Base-by-base conservation (phyloP, 64 coral and sea anemone genomes). In the Catalaphyllia jardinei region DNA sequence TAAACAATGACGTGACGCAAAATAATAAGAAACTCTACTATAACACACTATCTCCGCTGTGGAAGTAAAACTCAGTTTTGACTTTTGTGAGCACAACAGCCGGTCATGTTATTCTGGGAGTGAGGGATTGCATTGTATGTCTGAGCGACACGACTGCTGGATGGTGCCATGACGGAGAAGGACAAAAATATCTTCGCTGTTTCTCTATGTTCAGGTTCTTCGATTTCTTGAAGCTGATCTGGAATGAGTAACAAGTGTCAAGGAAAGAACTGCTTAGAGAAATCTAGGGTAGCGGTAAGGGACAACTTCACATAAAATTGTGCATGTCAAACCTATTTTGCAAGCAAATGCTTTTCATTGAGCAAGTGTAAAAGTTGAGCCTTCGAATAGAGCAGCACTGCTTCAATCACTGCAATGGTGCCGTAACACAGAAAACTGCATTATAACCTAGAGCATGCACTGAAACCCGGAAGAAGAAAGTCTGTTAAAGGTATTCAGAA, bases 181-280 rank as follows among this genome's bases (percentile, higher is more conserved):
- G 35, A 50, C 31, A 85, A 38, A 71, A 50, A 15, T 46, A 19
- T 24, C 8, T 77, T 50, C 39, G 11, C 22, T 19, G 74, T 17
- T 46, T 18, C 22, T 38, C 18, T 17, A 69, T n/a, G 38, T 29
- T 79, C 30, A 85, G 1, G 81, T 85, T 85, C 81, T 85, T 12
- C 81, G 81, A 85, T 87, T 81, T 57, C 79, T 75, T 29, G 87
- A 89, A 86, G 87, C 88, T 71, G 92, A 94, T 76, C 72, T 89
- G 14, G 87, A 89, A 61, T 94, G 92, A 65, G 77, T 94, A 57
- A 84, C 10, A 89, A 67, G 19, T n/a, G 79, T 94, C 76, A 94
- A 94, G 92, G 92, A 69, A 69, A 67, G 64, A 31, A 69, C 22
- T 11, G 20, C 6, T 49, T 4, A 52, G 24, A 52, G 15, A 57